Base-by-base conservation (phyloP, 23 tunicate species). In the Halocynthia aurantium region DNA sequence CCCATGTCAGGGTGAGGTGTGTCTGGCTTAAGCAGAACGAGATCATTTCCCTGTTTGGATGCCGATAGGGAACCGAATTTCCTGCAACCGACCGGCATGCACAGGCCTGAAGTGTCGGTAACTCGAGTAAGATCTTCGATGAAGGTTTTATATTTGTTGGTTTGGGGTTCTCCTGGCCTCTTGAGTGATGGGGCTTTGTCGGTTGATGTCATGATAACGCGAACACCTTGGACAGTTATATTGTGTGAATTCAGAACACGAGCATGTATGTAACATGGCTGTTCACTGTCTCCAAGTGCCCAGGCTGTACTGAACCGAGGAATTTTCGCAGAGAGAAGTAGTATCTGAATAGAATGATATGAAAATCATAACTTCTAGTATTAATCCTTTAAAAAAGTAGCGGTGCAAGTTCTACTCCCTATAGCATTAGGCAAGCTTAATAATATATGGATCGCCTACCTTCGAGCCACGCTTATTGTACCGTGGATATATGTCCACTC, bases 71-170 rank as follows among this genome's bases (percentile, higher is more conserved):
- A 69, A 2, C 98, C 98, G 52, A 82, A 61, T 57, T 92, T 86
- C 22, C 73, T 77, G 80, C 98, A 92, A n/a, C 98, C 98, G 10
- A 84, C 84, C 10, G 98, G 98, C 49, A 92, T 68, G 61, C 98
- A 92, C 7, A 81, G 73, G 44, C 98, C 98, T 52, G 86, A 82
- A 44, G 88, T 82, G 65, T 80, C 58, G 8, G 79, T 62, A 8
- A 81, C 73, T 17, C 85, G 72, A 17, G 98, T 92, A 57, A 92
- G 21, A 19, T 61, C 84, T 69, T 86, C 98, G 6, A 86, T 88
- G 18, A 69, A 22, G 9, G 88, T 85, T 50, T 73, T 54, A 54
- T 70, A 51, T 8, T n/a, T 8, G 69, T 51, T 8, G 74, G 62
- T 50, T 0, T 67, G 44, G 53, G 20, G 40, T 52, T 52, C 19